Evolutionary conservation across 2,797 vertebrate genomes (phyloP).

Genomic region (Anolis apletophallus): DNA sequence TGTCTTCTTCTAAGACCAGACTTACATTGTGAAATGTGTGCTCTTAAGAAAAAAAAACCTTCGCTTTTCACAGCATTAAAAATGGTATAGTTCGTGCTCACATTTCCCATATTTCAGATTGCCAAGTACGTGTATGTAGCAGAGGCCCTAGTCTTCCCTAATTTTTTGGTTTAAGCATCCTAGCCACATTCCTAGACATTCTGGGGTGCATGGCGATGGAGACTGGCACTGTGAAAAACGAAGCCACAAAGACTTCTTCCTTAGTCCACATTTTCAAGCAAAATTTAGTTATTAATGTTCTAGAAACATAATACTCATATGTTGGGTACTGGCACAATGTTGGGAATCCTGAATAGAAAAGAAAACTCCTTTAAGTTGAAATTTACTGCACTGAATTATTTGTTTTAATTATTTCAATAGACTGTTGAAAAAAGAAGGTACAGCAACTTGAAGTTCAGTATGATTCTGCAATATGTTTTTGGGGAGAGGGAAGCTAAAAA

Average conservation of each 20-base stretch:
- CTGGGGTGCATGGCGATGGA: not conserved
- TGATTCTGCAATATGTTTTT: too few species aligned
- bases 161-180: not conserved
- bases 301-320: constrained; percentile 12
- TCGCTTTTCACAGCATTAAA: not conserved
- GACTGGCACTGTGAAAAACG: constrained; percentile 7
- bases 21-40: not conserved
- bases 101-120: not conserved
- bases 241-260: constrained; percentile 21
- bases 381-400: not conserved
- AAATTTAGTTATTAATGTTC: constrained; percentile 15
- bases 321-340: not conserved
- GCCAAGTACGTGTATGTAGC: not conserved
- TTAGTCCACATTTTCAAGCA: not conserved
- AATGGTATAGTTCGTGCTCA: not conserved
- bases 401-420: not conserved
- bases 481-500: too few species aligned
- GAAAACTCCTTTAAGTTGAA: not conserved
- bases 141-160: not conserved
- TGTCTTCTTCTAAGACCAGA: not conserved
- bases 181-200: not conserved
- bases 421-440: not conserved
- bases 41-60: not conserved
- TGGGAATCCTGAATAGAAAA: not conserved
- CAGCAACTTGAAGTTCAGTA: too few species aligned